phyloP scores from a whole-genome alignment of 2,888 invertebrate genomes.

The Polymixis flavicincta region DNA sequence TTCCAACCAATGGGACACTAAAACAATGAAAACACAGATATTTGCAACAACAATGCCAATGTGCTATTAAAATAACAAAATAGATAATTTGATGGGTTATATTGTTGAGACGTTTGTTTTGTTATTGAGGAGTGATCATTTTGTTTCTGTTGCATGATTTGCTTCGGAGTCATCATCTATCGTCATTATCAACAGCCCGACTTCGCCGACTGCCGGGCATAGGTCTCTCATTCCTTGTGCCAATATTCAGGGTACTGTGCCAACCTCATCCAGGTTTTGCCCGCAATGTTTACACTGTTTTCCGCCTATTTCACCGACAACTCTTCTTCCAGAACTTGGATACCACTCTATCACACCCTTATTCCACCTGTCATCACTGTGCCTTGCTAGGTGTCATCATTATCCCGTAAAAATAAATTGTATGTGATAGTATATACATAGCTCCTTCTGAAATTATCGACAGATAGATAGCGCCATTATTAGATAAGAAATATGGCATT shows the following conservation, averaged over 20 bases:
- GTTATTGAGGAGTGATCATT: background rate
- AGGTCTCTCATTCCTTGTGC: no score
- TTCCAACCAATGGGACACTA: conserved; percentile 44
- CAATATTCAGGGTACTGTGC: no score
- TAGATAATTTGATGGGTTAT: conserved; percentile 26
- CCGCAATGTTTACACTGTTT: no score
- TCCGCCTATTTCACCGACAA: no score
- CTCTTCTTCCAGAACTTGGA: no score
- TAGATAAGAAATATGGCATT: background rate
- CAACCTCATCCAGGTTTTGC: no score
- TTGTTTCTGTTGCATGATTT: background rate
- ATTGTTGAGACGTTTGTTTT: conserved; percentile 1
- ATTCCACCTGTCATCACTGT: no score
- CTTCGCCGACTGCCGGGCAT: no score
- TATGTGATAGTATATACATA: background rate
- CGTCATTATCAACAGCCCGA: no score
- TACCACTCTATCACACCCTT: no score
- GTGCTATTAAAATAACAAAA: conserved; percentile 27
- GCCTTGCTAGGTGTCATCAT: no score
- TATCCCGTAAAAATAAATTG: background rate
- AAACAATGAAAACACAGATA: conserved; percentile 56
- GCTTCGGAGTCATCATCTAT: background rate
- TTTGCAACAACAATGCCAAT: conserved; percentile 45
- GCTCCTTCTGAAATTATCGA: background rate
- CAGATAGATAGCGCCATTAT: background rate